phyloP scores from a whole-genome alignment of 2,888 invertebrate species.

The Diaphora mendica region DNA sequence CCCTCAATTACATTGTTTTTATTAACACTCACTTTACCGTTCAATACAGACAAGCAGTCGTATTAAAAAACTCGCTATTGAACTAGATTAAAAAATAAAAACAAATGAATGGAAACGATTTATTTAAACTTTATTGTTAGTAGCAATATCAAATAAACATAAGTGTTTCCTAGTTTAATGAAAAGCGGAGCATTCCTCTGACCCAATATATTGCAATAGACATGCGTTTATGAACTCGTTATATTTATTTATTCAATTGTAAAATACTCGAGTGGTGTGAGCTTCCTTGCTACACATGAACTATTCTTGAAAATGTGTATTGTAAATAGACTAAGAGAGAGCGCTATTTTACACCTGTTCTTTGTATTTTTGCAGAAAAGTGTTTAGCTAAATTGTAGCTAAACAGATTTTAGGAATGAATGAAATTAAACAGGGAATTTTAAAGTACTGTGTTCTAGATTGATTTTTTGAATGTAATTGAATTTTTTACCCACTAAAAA shows the following conservation, averaged over 20 bases:
- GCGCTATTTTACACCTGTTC: not conserved
- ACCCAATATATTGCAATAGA: slow-evolving; percentile 18
- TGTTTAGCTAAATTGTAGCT: not conserved
- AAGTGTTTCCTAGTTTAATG: slow-evolving; percentile 32
- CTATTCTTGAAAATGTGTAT: not conserved
- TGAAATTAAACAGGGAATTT: not conserved
- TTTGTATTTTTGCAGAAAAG: not conserved
- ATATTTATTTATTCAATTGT: slow-evolving; percentile 54
- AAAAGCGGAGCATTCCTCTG: slow-evolving; percentile 20
- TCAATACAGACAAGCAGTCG: not conserved
- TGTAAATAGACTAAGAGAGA: not conserved
- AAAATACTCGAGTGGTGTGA: slow-evolving; percentile 24
- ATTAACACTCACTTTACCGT: not conserved
- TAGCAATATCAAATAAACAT: not conserved
- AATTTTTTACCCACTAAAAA: too few relatives aligned
- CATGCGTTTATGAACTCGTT: slow-evolving; percentile 55
- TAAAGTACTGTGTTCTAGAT: not conserved
- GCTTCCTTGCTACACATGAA: slow-evolving; percentile 11
- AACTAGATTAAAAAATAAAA: not conserved
- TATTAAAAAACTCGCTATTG: not conserved
- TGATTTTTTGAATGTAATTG: too few relatives aligned
- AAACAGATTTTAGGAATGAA: not conserved
- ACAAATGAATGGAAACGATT: not conserved
- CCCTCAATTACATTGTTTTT: not conserved
- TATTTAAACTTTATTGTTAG: not conserved